Conservation (phyloP, 2,797 vertebrate species). For the Orestias chungarensis region DNA sequence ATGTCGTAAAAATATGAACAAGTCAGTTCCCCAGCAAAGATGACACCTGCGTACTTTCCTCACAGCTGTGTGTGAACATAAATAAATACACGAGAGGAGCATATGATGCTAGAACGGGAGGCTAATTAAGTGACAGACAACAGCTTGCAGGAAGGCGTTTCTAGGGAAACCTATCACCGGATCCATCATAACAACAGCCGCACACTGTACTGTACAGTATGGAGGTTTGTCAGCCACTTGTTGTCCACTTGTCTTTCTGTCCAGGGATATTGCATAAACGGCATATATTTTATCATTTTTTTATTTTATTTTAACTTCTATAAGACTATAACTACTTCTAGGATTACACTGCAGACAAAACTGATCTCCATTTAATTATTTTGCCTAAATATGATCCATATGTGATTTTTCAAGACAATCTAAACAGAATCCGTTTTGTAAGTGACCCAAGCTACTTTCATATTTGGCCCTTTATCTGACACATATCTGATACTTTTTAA, state of each 20-base stretch:
- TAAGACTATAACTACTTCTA: background rate
- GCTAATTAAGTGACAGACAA: constrained; percentile 84
- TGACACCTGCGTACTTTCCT: constrained; percentile 17
- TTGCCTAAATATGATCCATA: background rate
- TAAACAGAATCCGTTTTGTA: background rate
- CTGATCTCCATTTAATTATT: background rate
- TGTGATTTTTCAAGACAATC: background rate
- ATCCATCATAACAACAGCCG: constrained; percentile 62
- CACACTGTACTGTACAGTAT: constrained; percentile 19
- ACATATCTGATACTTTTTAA: background rate
- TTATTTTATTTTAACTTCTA: background rate
- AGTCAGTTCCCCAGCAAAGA: constrained; percentile 27
- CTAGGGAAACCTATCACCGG: constrained; percentile 70
- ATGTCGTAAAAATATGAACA: constrained; percentile 4
- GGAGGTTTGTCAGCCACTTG: constrained; percentile 66
- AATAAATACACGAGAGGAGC: constrained; percentile 69
- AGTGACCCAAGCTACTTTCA: background rate
- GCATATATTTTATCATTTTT: background rate
- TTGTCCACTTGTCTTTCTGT: constrained; percentile 38
- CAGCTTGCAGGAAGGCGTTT: constrained; percentile 69
- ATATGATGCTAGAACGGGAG: constrained; percentile 76
- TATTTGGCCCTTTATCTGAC: background rate
- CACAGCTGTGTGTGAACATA: constrained; percentile 38
- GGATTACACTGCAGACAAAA: background rate
- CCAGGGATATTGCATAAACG: constrained; percentile 6